These are phyloP conservation scores for Euleptes europaea DNA, from an alignment of 2,113 vertebrate species.

Conservation along the genomic window DNA sequence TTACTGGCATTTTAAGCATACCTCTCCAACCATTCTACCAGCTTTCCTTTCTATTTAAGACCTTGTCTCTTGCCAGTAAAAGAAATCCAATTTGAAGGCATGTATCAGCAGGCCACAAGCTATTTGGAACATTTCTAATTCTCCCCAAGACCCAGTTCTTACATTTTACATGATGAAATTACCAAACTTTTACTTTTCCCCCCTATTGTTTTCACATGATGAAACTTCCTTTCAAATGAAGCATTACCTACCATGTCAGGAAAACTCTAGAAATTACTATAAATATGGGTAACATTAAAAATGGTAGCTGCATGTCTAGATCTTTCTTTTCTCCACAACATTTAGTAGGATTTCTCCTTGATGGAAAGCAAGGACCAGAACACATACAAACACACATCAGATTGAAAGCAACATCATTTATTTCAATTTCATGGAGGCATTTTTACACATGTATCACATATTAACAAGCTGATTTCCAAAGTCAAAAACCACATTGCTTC, in stretches of 20 bases:
- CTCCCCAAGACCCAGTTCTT: not conserved
- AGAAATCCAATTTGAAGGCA: not conserved
- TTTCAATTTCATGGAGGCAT: conserved; percentile 40
- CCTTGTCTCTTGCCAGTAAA: not conserved
- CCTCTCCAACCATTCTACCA: not conserved
- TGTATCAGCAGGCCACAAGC: not conserved
- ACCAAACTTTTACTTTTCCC: not conserved
- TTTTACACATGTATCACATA: conserved; percentile 62
- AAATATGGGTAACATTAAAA: not conserved
- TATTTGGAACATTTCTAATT: not conserved
- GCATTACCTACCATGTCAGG: not conserved
- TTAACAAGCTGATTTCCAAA: conserved; percentile 51
- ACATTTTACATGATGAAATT: not conserved
- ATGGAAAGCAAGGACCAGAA: not conserved
- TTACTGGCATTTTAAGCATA: not conserved
- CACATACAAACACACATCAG: not conserved
- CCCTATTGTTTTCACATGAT: not conserved
- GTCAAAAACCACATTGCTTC: not conserved
- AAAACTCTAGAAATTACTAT: no score
- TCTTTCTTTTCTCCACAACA: not conserved
- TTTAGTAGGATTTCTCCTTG: not conserved
- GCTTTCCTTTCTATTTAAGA: no score
- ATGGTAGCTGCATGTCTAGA: not conserved
- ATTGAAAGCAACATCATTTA: conserved; percentile 52
- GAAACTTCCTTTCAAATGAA: not conserved